phyloP scores from a whole-genome alignment of 2,113 vertebrate species.

The Caranx ignobilis region DNA sequence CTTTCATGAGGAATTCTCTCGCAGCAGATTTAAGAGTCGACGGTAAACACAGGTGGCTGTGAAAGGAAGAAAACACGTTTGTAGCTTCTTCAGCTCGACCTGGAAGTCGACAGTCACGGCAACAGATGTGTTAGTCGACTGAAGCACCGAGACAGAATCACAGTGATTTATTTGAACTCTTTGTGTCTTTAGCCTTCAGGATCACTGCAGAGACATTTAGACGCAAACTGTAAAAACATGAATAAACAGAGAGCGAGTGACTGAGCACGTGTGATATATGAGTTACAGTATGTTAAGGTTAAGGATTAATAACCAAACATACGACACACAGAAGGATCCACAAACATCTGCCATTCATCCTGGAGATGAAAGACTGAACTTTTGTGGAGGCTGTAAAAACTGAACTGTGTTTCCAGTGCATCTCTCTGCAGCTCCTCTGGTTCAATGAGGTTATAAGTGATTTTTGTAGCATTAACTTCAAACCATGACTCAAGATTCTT shows the following conservation, averaged over 20 bases:
- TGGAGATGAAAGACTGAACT: background rate
- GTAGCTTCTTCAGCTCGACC: conserved; percentile 4
- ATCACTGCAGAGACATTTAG: background rate
- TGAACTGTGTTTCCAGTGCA: too few relatives aligned
- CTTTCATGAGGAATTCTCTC: conserved; percentile 30
- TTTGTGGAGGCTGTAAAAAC: too few relatives aligned
- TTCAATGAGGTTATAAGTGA: too few relatives aligned
- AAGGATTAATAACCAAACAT: background rate
- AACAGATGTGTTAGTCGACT: background rate
- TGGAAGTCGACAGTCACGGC: background rate
- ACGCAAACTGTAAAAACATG: background rate
- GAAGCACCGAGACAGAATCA: background rate
- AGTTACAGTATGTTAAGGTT: background rate
- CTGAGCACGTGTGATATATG: background rate
- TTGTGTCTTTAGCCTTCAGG: background rate
- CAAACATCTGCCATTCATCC: background rate
- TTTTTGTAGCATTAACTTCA: too few relatives aligned
- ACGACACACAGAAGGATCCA: background rate
- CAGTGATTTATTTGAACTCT: background rate
- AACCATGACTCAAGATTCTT: too few relatives aligned
- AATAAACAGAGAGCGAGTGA: background rate
- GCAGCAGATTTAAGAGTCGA: conserved; percentile 36
- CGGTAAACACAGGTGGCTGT: conserved; percentile 34
- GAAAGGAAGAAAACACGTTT: conserved; percentile 24
- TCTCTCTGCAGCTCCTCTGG: too few relatives aligned